A percentile compares a stretch with the other conserved stretches of the same genome.
Evolutionary conservation across 2,888 invertebrate species (phyloP).

Genomic region (Plusia festucae): DNA sequence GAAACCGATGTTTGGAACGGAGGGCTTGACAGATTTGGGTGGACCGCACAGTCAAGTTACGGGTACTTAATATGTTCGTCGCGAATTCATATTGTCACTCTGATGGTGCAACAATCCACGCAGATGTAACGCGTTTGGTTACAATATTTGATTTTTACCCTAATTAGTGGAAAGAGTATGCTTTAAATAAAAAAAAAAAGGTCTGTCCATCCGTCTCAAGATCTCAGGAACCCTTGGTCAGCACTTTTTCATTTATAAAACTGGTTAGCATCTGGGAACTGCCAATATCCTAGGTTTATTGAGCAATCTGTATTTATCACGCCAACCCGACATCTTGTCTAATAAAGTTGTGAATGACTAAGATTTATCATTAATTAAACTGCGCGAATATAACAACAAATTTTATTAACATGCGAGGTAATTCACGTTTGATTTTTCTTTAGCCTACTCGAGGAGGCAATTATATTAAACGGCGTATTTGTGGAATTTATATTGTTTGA

Average conservation of each 20-base stretch:
- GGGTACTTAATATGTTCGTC: slow-evolving; percentile 7
- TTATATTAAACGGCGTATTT: background rate
- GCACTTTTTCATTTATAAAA: slow-evolving; percentile 6
- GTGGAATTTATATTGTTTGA: slow-evolving; percentile 20
- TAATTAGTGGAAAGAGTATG: too few relatives aligned
- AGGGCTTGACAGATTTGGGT: slow-evolving; percentile 31
- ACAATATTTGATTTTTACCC: too few relatives aligned
- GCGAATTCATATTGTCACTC: background rate
- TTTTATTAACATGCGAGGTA: too few relatives aligned
- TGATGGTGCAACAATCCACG: background rate
- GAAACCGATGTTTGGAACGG: slow-evolving; percentile 29
- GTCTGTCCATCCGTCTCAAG: too few relatives aligned
- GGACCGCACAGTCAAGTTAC: slow-evolving; percentile 21
- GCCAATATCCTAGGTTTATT: background rate
- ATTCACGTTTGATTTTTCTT: too few relatives aligned
- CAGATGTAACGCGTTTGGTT: too few relatives aligned
- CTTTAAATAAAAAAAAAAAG: too few relatives aligned
- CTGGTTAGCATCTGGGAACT: background rate
- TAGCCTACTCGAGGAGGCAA: background rate
- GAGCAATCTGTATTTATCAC: background rate
- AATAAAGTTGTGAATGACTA: background rate
- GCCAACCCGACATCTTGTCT: background rate
- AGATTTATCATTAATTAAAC: background rate
- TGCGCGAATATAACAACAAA: background rate
- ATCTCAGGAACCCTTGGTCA: too few relatives aligned